These are phyloP conservation scores for Ganaspis brasiliensis DNA, from an alignment of 2,888 invertebrate species.

Conservation along the genomic window DNA sequence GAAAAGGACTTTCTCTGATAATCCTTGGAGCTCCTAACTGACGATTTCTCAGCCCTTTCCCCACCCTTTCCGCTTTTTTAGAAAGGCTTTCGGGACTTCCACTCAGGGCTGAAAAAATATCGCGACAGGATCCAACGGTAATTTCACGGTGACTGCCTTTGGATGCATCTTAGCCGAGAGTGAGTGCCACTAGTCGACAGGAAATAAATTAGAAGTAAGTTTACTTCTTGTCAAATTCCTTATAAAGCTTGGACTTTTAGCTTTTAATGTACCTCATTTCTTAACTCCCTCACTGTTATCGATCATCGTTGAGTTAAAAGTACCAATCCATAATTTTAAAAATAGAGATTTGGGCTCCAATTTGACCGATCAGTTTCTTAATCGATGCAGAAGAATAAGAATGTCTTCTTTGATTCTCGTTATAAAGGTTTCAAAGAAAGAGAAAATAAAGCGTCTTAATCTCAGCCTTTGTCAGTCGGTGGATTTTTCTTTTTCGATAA, in stretches of 20 bases:
- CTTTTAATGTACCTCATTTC: background rate
- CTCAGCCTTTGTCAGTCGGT: background rate
- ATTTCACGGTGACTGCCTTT: slow-evolving; percentile 74
- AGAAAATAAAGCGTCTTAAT: slow-evolving; percentile 16
- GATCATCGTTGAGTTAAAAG: background rate
- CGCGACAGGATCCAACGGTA: slow-evolving; percentile 65
- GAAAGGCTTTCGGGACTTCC: slow-evolving; percentile 53
- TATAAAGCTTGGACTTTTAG: background rate
- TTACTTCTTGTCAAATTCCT: slow-evolving; percentile 15
- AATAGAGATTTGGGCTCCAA: too few relatives aligned
- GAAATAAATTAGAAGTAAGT: slow-evolving; percentile 60
- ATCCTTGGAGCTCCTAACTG: slow-evolving; percentile 63
- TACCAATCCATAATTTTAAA: too few relatives aligned
- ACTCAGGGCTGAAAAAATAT: slow-evolving; percentile 51
- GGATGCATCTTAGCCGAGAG: slow-evolving; percentile 68
- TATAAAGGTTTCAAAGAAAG: background rate
- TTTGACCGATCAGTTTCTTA: background rate
- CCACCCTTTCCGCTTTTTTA: slow-evolving; percentile 27
- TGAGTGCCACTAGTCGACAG: slow-evolving; percentile 59
- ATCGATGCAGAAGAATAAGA: slow-evolving; percentile 12
- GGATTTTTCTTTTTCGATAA: slow-evolving; percentile 9
- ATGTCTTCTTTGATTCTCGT: background rate
- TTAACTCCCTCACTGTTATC: background rate
- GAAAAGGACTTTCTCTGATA: slow-evolving; percentile 68
- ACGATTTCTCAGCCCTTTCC: slow-evolving; percentile 34